Evolutionary conservation across 2,113 vertebrate genomes (phyloP), one percentile per base, ranked within the genome.

Genomic region (Eulemur macaco): DNA sequence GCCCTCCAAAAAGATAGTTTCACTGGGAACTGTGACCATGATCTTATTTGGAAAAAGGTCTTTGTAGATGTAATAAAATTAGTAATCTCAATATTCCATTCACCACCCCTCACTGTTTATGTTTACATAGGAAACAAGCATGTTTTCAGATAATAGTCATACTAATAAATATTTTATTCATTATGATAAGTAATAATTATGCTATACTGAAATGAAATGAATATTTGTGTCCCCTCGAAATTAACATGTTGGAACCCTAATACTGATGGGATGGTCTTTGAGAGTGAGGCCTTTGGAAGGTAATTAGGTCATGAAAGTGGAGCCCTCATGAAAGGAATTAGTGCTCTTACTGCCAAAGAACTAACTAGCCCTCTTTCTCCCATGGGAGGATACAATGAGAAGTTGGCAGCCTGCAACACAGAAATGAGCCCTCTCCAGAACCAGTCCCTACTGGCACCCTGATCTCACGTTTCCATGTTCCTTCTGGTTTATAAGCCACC

Each of bases 121-220:
- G 7, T 5, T 80, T 11, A 66, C 3, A 1, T 76, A 6, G 11
- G 17, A 89, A 96, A 42, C 6, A 91, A 81, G 12, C 50, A 29
- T 29, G 31, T 85, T 80, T 83, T 60, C 71, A 84, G n/a, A 52
- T 78, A 92, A 80, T 37, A 91, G 60, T 6, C 4, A 78, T 76
- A 68, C n/a, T 37, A 63, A 34, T 25, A 73, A 34, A 60, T 54
- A 63, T 50, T 58, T 58, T 58, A 84, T 82, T 89, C 20, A 64
- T 37, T 37, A 50, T 56, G 4, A 64, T 1, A 83, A 95, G 58
- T 68, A 9, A 45, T 60, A 64, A 83, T 86, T 93, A 42, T 78
- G 5, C 20, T 64, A 23, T 31, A 39, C 6, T 54, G 2, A 3
- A 81, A n/a, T 37, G 13, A 45, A n/a, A 8, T 73, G 6, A 58